phyloP scores from a whole-genome alignment of 2,797 vertebrate species.

The Pseudochirops cupreus region DNA sequence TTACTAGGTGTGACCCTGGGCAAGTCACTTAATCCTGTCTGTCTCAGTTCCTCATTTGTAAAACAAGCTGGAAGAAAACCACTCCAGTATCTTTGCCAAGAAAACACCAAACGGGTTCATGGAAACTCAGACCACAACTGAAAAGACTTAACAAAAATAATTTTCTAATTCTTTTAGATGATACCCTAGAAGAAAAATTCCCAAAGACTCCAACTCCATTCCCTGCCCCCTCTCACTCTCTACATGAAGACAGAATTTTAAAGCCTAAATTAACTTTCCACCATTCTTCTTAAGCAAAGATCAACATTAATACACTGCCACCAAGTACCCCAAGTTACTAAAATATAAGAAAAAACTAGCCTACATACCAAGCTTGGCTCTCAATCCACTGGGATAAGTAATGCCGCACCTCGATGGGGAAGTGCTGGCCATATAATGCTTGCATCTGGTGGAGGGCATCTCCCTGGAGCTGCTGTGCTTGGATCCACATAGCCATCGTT shows the following conservation, averaged over 20 bases:
- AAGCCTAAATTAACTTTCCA: neutral
- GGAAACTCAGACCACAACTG: neutral
- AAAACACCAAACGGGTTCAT: neutral
- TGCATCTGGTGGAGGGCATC: conserved; percentile 99
- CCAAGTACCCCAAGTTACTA: neutral
- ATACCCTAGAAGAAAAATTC: conserved; percentile 1
- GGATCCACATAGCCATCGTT: conserved; percentile 97
- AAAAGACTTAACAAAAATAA: neutral
- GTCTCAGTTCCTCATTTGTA: neutral
- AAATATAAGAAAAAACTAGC: neutral
- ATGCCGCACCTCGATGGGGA: conserved; percentile 98
- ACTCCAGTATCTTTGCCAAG: neutral
- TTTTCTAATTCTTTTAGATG: conserved; percentile 24
- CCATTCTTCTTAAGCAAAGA: conserved; percentile 31
- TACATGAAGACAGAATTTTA: neutral
- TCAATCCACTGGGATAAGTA: conserved; percentile 97
- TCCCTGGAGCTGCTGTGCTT: conserved; percentile 98
- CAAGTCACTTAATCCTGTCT: neutral
- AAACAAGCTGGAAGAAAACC: neutral
- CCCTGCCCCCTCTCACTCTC: rapidly evolving
- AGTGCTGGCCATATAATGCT: conserved; percentile 97
- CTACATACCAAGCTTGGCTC: conserved; percentile 92
- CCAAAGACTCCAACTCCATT: neutral
- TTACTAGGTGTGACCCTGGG: neutral
- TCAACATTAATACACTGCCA: neutral